Base-by-base conservation (phyloP, 2,797 vertebrate species). In the Bradypus variegatus region DNA sequence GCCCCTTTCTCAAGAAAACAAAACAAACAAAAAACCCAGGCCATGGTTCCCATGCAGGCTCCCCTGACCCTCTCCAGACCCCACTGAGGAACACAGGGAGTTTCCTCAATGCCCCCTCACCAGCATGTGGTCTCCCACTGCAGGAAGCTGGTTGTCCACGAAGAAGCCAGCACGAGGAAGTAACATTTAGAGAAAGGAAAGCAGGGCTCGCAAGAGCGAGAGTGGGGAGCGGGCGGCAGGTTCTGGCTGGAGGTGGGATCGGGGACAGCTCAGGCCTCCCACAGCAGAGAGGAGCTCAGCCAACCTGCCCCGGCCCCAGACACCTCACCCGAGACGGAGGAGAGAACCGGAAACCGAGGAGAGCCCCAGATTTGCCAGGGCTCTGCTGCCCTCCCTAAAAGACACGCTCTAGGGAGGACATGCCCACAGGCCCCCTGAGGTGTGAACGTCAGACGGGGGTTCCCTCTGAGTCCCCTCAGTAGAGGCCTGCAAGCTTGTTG, bases 111-210 rank as follows among this genome's bases (percentile, higher is more conserved):
- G 14, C 0, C 10, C 0, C 9, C 31, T 75, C 0, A 19, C 53
- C 88, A 13, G 13, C 1, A 18, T 76, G 79, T 94, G 94, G 93
- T 94, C 1, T 33, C 21, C 4, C 1, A 36, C 86, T 25, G 31
- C 27, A 14, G 53, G 18, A 93, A 12, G 62, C 76, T 94, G 95
- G 95, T 75, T 21, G 33, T 95, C 85, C 70, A 2, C 9, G 65
- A 58, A 48, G 84, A 93, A 41, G 14, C 90, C 95, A 94, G 91
- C 65, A 79, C 19, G 75, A 90, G 86, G 88, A 92, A 93, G 96
- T 95, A 91, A 93, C 91, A 86, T 91, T 96, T 83, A 83, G 92
- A 90, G 93, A 94, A 76, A 90, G 93, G 75, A 82, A 84, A 87
- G 33, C 31, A 27, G 45, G 53, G 36, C n/a, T 19, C 45, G 38